Percentiles rank a stretch among this genome's conserved stretches.
These are phyloP conservation scores for Spilarctia lutea DNA, from an alignment of 2,888 invertebrate species.

Conservation along the genomic window DNA sequence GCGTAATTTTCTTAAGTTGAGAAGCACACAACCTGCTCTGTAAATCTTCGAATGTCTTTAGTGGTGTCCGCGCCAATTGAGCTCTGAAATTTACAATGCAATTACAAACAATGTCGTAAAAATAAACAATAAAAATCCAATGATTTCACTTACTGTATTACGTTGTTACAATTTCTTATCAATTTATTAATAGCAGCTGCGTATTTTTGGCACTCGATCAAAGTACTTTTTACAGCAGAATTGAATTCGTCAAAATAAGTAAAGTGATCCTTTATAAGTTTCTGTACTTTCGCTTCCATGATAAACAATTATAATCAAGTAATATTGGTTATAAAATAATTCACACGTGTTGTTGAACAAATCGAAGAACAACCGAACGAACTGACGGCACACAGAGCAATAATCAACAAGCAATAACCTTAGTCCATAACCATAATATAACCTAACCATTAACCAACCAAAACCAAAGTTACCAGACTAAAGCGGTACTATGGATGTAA, in stretches of 20 bases:
- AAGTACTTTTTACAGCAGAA: constrained; percentile 76
- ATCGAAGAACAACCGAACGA: not conserved
- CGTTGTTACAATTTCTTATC: constrained; percentile 81
- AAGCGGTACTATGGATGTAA: not conserved
- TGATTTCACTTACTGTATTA: constrained; percentile 77
- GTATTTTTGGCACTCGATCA: constrained; percentile 83
- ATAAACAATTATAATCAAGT: constrained; percentile 58
- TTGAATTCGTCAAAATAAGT: constrained; percentile 82
- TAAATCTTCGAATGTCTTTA: constrained; percentile 76
- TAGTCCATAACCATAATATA: no score
- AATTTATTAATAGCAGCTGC: constrained; percentile 83
- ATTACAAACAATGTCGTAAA: constrained; percentile 40
- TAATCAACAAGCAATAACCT: no score
- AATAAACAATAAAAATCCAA: constrained; percentile 47
- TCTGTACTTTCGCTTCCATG: constrained; percentile 84
- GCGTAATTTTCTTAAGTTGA: constrained; percentile 75
- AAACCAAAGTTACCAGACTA: not conserved
- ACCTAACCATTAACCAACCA: not conserved
- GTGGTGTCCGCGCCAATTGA: constrained; percentile 72
- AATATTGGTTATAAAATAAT: not conserved
- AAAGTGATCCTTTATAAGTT: constrained; percentile 84
- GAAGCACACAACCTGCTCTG: constrained; percentile 74
- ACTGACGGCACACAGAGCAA: not conserved
- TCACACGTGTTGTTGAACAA: not conserved
- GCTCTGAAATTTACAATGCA: constrained; percentile 66